Evolutionary conservation across 35 echinoderm and acorn worm species (phyloP).

Genomic region (Apostichopus parvimensis): DNA sequence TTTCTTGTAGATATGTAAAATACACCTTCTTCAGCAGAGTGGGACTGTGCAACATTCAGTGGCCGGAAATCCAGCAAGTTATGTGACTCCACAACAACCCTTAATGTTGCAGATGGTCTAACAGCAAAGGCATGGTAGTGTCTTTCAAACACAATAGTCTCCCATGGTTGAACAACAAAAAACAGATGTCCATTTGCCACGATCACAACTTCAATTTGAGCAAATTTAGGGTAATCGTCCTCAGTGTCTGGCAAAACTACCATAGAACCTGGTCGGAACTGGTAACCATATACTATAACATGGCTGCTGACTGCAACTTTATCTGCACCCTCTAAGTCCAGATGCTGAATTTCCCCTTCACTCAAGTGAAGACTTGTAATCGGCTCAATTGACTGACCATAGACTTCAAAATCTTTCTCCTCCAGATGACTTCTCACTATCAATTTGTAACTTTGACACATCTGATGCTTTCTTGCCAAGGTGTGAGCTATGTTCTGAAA

Average conservation of each 20-base stretch:
- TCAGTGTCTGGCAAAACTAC: conserved; percentile 39
- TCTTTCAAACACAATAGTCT: conserved; percentile 24
- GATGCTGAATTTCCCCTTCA: neutral
- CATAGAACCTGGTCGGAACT: conserved; percentile 30
- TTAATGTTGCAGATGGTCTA: conserved; percentile 4
- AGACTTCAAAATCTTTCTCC: conserved; percentile 29
- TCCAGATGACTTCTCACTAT: conserved; percentile 6
- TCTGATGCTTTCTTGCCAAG: conserved; percentile 51
- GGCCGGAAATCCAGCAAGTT: neutral
- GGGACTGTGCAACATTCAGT: neutral
- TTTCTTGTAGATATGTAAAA: conserved; percentile 23
- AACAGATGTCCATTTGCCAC: conserved; percentile 20
- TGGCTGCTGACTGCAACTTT: neutral
- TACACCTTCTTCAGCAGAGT: conserved; percentile 30
- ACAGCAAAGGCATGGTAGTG: conserved; percentile 27
- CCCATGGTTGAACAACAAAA: conserved; percentile 14
- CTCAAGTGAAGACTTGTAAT: conserved; percentile 36
- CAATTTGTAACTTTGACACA: conserved; percentile 28
- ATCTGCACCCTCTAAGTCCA: neutral
- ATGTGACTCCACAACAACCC: neutral
- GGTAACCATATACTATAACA: conserved; percentile 1
- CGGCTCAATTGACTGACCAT: conserved; percentile 27
- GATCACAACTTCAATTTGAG: conserved; percentile 19
- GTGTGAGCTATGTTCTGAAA: conserved; percentile 53
- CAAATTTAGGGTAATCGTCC: conserved; percentile 27